Percentiles rank a stretch among this genome's conserved stretches.
phyloP scores from a whole-genome alignment of 2,113 vertebrate species.

The Chloropsis hardwickii region DNA sequence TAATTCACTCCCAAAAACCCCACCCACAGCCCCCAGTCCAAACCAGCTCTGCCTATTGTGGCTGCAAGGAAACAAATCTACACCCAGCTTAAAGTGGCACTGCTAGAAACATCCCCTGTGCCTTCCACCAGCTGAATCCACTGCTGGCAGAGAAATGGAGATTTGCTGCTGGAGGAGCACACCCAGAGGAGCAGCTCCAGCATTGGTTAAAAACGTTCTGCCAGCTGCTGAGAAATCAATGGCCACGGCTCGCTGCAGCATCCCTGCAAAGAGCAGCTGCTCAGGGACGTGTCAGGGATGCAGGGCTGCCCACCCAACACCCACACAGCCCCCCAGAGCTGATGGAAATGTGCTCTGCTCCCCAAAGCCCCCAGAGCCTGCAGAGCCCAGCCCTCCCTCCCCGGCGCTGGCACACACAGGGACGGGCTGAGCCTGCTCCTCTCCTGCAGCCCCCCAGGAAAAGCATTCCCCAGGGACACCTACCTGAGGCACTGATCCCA shows the following conservation, averaged over 20 bases:
- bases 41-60: not conserved
- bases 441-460: not conserved
- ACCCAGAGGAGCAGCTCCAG: not conserved
- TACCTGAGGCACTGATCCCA: conserved; percentile 67
- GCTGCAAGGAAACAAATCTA: not conserved
- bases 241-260: not conserved
- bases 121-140: not conserved
- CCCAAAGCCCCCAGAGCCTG: not conserved
- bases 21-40: not conserved
- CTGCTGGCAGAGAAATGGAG: not conserved
- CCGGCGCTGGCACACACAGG: not conserved
- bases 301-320: not conserved
- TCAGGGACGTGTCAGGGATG: not conserved
- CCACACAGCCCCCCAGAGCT: not conserved
- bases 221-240: not conserved
- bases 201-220: not conserved
- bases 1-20: not conserved
- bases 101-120: not conserved
- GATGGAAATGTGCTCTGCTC: not conserved
- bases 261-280: fast-evolving
- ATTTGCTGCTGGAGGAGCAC: not conserved
- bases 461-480: not conserved
- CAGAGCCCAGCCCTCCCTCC: not conserved
- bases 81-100: not conserved
- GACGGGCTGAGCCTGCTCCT: not conserved